Percentiles rank a stretch among this genome's conserved stretches.
Evolutionary conservation across 2,113 vertebrate genomes (phyloP).

Genomic region (Gavialis gangeticus): DNA sequence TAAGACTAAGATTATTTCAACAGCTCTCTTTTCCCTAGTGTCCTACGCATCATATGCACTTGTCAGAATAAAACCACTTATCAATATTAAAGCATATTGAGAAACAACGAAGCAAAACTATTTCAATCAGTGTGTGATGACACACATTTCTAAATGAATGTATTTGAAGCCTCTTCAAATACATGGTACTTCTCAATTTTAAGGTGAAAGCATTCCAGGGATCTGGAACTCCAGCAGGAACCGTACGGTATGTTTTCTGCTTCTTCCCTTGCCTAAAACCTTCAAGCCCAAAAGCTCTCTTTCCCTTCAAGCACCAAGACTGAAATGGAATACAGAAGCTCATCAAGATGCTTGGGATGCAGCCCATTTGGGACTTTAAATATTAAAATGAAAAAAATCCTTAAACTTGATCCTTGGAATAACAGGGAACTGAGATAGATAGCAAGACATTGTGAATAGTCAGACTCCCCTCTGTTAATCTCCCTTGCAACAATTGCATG

Average conservation of each 20-base stretch:
- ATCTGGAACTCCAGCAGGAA: not conserved
- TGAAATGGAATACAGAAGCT: conserved; percentile 28
- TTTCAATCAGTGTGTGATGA: not conserved
- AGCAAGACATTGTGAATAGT: not conserved
- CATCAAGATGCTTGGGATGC: conserved; percentile 29
- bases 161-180: conserved; percentile 27
- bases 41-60: not conserved
- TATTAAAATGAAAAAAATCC: not conserved
- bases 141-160: not conserved
- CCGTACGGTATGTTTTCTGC: not conserved
- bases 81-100: not conserved
- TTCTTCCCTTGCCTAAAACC: conserved; percentile 33
- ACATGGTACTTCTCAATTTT: not conserved
- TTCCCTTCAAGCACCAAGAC: not conserved
- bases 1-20: not conserved
- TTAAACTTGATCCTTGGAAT: not conserved
- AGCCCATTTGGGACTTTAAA: conserved; percentile 21
- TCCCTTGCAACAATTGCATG: not conserved
- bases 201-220: not conserved
- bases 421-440: not conserved
- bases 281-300: conserved; percentile 21
- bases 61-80: not conserved
- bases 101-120: not conserved
- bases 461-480: not conserved
- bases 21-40: not conserved